phyloP scores from a whole-genome alignment of 2,797 vertebrate species.

The Channallabes apus region DNA sequence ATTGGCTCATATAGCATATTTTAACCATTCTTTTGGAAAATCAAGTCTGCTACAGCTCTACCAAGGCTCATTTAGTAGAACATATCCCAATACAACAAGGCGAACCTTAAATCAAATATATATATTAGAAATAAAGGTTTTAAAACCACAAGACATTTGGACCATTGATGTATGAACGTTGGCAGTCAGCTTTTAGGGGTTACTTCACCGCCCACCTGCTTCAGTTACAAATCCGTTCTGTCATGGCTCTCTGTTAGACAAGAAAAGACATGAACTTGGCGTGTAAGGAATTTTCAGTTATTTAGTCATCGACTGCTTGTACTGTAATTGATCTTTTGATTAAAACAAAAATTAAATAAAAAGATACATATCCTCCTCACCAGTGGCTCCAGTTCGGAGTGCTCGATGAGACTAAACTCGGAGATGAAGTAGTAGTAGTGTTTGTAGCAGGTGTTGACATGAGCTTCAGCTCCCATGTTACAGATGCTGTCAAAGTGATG shows the following conservation, averaged over 20 bases:
- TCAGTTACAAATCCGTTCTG: slow-evolving; percentile 91
- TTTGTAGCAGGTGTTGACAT: slow-evolving; percentile 99
- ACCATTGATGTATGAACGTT: slow-evolving; percentile 60
- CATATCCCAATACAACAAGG: slow-evolving; percentile 21
- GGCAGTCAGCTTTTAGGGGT: slow-evolving; percentile 41
- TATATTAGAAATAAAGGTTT: not conserved
- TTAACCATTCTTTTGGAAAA: not conserved
- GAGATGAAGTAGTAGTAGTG: slow-evolving; percentile 98
- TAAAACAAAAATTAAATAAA: not conserved
- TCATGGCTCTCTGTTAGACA: slow-evolving; percentile 90
- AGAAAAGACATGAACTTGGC: slow-evolving; percentile 41
- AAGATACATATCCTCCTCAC: slow-evolving; percentile 72
- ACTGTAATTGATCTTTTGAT: not conserved
- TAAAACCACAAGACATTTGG: slow-evolving; percentile 10
- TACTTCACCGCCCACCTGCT: slow-evolving; percentile 54
- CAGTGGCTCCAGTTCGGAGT: slow-evolving; percentile 92
- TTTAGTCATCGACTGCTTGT: not conserved
- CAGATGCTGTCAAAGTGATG: slow-evolving; percentile 98
- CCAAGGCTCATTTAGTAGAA: slow-evolving; percentile 15
- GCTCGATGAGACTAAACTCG: slow-evolving; percentile 93
- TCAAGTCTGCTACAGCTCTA: not conserved
- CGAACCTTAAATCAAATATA: not conserved
- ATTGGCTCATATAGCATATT: slow-evolving; percentile 20
- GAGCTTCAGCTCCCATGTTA: slow-evolving; percentile 95
- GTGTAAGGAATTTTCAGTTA: not conserved